Evolutionary conservation across 2,888 invertebrate genomes (phyloP).

Genomic region (Leptura quadrifasciata): DNA sequence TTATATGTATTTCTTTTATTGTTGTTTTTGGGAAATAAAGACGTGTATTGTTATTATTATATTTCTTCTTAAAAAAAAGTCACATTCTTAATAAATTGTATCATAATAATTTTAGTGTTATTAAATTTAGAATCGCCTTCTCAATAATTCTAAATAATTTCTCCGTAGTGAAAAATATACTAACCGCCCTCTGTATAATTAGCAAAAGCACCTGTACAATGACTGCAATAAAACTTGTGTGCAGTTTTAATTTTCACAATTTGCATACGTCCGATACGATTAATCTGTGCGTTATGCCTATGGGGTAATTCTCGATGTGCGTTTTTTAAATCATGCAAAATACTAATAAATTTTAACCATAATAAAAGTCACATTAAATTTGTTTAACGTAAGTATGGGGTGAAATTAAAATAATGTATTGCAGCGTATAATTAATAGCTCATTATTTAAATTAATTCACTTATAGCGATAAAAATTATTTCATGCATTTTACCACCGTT

Average conservation of each 20-base stretch:
- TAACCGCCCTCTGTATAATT: slow-evolving; percentile 11
- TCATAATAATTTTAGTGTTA: no score
- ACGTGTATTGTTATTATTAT: no score
- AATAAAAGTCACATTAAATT: slow-evolving; percentile 63
- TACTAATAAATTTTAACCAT: slow-evolving; percentile 61
- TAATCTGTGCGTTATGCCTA: slow-evolving; percentile 59
- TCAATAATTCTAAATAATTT: neutral
- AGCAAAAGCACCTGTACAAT: neutral
- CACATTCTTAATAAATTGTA: no score
- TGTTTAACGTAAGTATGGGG: slow-evolving; percentile 54
- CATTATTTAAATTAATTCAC: slow-evolving; percentile 64
- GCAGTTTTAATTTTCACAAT: slow-evolving; percentile 59
- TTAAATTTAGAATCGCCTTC: no score
- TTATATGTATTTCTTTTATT: no score
- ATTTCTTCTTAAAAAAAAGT: no score
- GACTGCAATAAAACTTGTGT: slow-evolving; percentile 52
- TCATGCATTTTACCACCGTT: slow-evolving; percentile 28
- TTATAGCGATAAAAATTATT: slow-evolving; percentile 51
- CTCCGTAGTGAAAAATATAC: neutral
- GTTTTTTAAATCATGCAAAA: slow-evolving; percentile 61
- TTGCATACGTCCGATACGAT: slow-evolving; percentile 61
- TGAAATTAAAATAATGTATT: slow-evolving; percentile 54
- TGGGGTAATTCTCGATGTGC: slow-evolving; percentile 56
- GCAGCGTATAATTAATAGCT: slow-evolving; percentile 59
- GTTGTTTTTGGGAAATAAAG: no score